phyloP scores from a whole-genome alignment of 2,113 vertebrate species.

The Zapus hudsonius region DNA sequence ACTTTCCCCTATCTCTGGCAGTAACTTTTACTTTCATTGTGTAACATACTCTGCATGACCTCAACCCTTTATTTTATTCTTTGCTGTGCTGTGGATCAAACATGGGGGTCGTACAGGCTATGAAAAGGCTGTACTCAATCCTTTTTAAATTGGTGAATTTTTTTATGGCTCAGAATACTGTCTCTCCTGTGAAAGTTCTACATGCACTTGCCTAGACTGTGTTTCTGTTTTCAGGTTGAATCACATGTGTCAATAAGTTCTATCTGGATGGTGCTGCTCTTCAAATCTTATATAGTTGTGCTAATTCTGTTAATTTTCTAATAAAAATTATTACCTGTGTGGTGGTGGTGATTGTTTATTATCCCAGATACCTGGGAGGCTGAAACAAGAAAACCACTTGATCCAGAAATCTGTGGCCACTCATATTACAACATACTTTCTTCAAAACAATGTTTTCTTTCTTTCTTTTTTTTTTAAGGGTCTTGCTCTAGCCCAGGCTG shows the following conservation, averaged over 20 bases:
- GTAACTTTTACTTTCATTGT: not conserved
- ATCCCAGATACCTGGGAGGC: not conserved
- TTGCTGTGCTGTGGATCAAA: not conserved
- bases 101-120: not conserved
- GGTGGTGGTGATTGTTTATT: not conserved
- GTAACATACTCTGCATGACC: not conserved
- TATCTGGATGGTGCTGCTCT: not conserved
- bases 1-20: not conserved
- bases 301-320: not conserved
- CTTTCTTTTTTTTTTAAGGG: too few relatives aligned
- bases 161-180: not conserved
- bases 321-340: not conserved
- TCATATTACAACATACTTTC: too few relatives aligned
- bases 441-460: too few relatives aligned
- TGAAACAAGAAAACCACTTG: not conserved
- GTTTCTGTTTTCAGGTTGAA: not conserved
- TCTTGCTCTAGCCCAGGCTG: too few relatives aligned
- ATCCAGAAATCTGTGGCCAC: not conserved
- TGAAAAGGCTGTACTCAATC: not conserved
- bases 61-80: not conserved
- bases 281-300: too few relatives aligned
- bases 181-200: not conserved
- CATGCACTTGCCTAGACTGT: not conserved
- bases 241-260: not conserved
- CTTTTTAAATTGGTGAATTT: not conserved